Conservation (phyloP, 1,140 invertebrate species). For the Dendrolimus punctatus region DNA sequence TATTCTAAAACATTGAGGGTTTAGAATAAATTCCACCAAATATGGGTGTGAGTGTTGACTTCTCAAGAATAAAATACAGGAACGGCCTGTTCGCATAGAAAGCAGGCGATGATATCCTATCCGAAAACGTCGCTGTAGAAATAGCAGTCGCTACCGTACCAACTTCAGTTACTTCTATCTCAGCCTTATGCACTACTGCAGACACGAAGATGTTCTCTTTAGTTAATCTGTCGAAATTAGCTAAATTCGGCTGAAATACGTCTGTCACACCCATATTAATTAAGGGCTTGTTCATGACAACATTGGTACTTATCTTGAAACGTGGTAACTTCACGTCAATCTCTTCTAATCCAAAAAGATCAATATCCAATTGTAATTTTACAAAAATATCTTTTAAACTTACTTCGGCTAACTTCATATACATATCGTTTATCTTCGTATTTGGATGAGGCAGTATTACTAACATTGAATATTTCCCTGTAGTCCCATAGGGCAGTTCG, state of each 20-base stretch:
- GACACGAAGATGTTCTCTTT: conserved; percentile 73
- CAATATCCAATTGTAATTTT: conserved; percentile 50
- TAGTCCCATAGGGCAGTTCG: conserved; percentile 72
- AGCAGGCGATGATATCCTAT: conserved; percentile 73
- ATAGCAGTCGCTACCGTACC: conserved; percentile 84
- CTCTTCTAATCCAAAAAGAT: conserved; percentile 68
- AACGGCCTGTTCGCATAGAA: conserved; percentile 76
- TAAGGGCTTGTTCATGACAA: conserved; percentile 74
- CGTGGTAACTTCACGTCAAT: conserved; percentile 79
- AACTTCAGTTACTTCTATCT: conserved; percentile 86
- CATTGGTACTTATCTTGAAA: conserved; percentile 78
- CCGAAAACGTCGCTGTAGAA: conserved; percentile 63
- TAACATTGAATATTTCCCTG: conserved; percentile 53
- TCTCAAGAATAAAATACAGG: conserved; percentile 76
- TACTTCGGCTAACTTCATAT: conserved; percentile 29
- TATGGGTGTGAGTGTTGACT: conserved; percentile 71
- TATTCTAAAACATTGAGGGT: conserved; percentile 45
- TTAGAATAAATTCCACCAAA: conserved; percentile 73
- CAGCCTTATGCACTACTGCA: conserved; percentile 80
- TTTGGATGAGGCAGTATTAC: conserved; percentile 40
- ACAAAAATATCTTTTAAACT: conserved; percentile 50
- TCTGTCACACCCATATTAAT: conserved; percentile 80
- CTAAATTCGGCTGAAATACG: conserved; percentile 74
- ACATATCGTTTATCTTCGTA: conserved; percentile 34
- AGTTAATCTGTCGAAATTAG: conserved; percentile 78